A percentile compares a stretch with the other conserved stretches of the same genome.
Evolutionary conservation across 2,113 vertebrate genomes (phyloP).

Genomic region (Thermophis baileyi): DNA sequence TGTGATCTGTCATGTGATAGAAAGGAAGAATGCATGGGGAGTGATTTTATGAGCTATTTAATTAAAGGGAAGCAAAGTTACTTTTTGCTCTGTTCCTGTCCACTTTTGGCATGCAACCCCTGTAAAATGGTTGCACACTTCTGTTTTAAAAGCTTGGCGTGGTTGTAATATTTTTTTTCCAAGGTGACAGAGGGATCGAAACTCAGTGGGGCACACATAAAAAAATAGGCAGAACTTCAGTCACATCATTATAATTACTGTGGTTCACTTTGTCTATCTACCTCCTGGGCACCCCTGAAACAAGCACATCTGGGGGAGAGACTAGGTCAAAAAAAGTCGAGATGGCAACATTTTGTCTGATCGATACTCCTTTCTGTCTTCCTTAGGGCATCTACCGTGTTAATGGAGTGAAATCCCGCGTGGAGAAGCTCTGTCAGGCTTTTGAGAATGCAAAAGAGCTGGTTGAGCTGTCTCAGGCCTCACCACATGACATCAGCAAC

Average conservation of each 20-base stretch:
- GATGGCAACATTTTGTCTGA: background rate
- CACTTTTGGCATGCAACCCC: background rate
- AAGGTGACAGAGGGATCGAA: background rate
- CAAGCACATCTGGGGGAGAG: background rate
- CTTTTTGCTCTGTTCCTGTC: background rate
- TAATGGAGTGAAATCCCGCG: slow-evolving; percentile 92
- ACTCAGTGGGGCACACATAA: background rate
- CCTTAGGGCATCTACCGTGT: slow-evolving; percentile 93
- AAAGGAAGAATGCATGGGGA: background rate
- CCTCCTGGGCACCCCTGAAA: background rate
- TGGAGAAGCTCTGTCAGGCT: slow-evolving; percentile 96
- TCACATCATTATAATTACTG: background rate
- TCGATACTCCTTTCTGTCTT: background rate
- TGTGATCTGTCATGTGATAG: background rate
- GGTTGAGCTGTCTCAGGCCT: slow-evolving; percentile 92
- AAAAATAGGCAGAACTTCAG: background rate
- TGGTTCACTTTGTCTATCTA: background rate
- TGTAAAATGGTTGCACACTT: background rate
- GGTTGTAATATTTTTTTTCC: background rate
- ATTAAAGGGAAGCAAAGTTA: background rate
- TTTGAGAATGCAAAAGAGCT: slow-evolving; percentile 95
- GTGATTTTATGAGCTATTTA: background rate
- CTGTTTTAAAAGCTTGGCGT: background rate
- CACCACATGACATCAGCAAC: slow-evolving; percentile 93
- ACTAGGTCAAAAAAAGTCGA: background rate